A percentile compares a stretch with the other conserved stretches of the same genome.
phyloP scores from a whole-genome alignment of 2,888 invertebrate genomes.

The Muscina levida region DNA sequence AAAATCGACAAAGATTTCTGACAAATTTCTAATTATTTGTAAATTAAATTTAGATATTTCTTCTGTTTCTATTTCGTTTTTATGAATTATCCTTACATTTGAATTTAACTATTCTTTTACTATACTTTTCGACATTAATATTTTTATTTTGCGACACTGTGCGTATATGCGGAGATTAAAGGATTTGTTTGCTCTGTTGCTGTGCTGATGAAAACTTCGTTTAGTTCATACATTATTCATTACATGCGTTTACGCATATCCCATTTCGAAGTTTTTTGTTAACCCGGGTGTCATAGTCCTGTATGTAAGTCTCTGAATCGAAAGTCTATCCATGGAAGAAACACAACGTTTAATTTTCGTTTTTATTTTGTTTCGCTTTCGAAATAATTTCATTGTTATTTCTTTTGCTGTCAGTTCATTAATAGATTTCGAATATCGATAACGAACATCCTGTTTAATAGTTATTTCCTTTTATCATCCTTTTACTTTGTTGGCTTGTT shows the following conservation, averaged over 20 bases:
- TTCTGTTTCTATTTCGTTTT: too few relatives aligned
- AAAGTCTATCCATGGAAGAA: slow-evolving; percentile 13
- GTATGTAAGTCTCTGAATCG: slow-evolving; percentile 7
- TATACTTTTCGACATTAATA: too few relatives aligned
- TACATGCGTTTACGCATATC: slow-evolving; percentile 71
- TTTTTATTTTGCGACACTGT: slow-evolving; percentile 41
- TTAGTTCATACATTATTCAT: slow-evolving; percentile 78
- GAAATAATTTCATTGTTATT: slow-evolving; percentile 25
- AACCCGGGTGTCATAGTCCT: too few relatives aligned
- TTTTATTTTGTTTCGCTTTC: slow-evolving; percentile 14
- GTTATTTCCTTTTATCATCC: neutral
- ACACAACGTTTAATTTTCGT: slow-evolving; percentile 31
- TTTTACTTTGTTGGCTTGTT: slow-evolving; percentile 2
- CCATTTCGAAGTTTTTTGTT: neutral
- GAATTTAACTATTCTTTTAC: too few relatives aligned
- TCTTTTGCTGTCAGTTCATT: slow-evolving; percentile 34
- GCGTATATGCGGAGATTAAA: slow-evolving; percentile 63
- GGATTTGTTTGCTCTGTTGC: slow-evolving; percentile 52
- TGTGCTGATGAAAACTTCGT: slow-evolving; percentile 58
- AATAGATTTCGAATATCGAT: slow-evolving; percentile 61
- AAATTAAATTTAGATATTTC: too few relatives aligned
- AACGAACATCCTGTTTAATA: slow-evolving; percentile 67
- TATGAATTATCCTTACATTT: too few relatives aligned
- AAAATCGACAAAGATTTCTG: too few relatives aligned
- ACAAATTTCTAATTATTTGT: too few relatives aligned